Evolutionary conservation across 2,888 invertebrate genomes (phyloP).

Genomic region (Sipha maydis): DNA sequence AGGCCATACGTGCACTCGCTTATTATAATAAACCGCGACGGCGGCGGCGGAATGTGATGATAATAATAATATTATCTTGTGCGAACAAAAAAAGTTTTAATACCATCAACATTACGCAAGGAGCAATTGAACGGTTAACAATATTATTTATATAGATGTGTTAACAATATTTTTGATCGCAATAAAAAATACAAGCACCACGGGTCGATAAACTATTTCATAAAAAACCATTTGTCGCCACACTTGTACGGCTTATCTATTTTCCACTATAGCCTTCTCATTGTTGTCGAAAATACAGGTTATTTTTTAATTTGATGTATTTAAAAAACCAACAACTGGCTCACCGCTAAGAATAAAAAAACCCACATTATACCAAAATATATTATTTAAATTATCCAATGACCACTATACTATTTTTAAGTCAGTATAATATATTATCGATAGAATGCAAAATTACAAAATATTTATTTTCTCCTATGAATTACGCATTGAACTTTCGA

Average conservation of each 20-base stretch:
- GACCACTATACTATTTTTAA: background rate
- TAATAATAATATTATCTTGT: background rate
- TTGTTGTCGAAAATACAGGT: background rate
- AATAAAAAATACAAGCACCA: background rate
- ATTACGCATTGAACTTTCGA: no score
- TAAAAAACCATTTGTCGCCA: background rate
- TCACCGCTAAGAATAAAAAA: background rate
- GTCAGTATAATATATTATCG: background rate
- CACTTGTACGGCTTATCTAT: constrained; percentile 23
- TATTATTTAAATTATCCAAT: background rate
- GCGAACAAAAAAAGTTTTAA: background rate
- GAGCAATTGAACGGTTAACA: background rate
- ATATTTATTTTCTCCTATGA: background rate
- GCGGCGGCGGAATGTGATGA: background rate
- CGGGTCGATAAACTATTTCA: constrained; percentile 28
- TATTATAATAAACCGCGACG: background rate
- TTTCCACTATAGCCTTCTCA: background rate
- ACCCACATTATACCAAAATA: background rate
- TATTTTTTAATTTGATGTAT: background rate
- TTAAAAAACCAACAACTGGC: background rate
- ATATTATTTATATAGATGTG: background rate
- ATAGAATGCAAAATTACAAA: background rate
- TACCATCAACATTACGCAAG: background rate
- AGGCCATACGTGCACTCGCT: no score
- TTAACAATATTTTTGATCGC: constrained; percentile 17